Evolutionary conservation across 2,888 invertebrate species (phyloP).

Genomic region (Noctua fimbriata): DNA sequence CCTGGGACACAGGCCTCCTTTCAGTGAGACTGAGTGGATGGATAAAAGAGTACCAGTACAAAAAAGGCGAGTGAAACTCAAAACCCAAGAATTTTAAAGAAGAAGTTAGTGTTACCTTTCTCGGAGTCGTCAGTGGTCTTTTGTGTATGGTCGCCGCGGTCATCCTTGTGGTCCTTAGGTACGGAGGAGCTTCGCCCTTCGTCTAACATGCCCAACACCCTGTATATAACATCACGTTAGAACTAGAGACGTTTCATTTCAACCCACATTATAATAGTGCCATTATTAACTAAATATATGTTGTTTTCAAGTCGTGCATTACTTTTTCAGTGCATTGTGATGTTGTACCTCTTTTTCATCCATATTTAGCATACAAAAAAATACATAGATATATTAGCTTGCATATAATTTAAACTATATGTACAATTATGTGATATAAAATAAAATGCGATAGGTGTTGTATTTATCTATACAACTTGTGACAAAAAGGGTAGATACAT

Average conservation of each 20-base stretch:
- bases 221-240: slow-evolving; percentile 59
- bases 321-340: slow-evolving; percentile 13
- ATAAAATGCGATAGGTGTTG: not conserved
- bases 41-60: too few species aligned
- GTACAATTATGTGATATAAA: slow-evolving; percentile 12
- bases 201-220: slow-evolving; percentile 84
- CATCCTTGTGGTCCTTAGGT: slow-evolving; percentile 84
- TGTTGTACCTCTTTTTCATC: slow-evolving; percentile 48
- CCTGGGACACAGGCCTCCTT: too few species aligned
- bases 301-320: slow-evolving; percentile 50
- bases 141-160: slow-evolving; percentile 51
- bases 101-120: slow-evolving; percentile 62
- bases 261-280: not conserved
- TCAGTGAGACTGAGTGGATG: too few species aligned
- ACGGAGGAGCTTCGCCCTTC: slow-evolving; percentile 78
- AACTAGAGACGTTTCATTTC: slow-evolving; percentile 1
- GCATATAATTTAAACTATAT: slow-evolving; percentile 19
- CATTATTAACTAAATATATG: slow-evolving; percentile 35
- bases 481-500: too few species aligned
- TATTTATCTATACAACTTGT: too few species aligned
- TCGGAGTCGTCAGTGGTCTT: slow-evolving; percentile 39
- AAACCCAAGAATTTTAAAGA: not conserved
- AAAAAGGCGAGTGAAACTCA: not conserved
- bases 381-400: slow-evolving; percentile 52
- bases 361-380: slow-evolving; percentile 48